phyloP scores from a whole-genome alignment of 2,113 vertebrate species.

The Trochalopteron elliotii region DNA sequence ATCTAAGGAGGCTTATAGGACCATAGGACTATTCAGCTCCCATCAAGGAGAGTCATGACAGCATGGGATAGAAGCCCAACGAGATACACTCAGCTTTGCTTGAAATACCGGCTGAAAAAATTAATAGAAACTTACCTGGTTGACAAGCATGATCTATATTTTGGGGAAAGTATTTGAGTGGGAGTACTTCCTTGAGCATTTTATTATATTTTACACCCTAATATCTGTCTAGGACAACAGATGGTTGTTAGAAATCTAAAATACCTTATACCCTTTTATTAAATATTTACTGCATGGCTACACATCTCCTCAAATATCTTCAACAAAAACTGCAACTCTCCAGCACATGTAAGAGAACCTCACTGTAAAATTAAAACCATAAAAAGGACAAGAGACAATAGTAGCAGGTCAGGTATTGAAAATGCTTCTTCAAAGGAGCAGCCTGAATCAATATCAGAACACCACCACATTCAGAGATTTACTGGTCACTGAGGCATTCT shows the following conservation, averaged over 20 bases:
- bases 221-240: not conserved
- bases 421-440: not conserved
- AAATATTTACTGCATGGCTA: not conserved
- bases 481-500: not conserved
- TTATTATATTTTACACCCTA: not conserved
- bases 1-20: not conserved
- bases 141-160: not conserved
- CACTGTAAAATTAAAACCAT: not conserved
- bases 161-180: not conserved
- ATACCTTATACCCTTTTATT: rapidly evolving
- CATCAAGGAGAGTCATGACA: not conserved
- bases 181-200: not conserved
- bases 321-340: not conserved
- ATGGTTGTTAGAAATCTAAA: not conserved
- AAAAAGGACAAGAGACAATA: not conserved
- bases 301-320: not conserved
- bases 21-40: not conserved
- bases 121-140: not conserved
- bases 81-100: not conserved
- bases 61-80: not conserved
- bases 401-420: not conserved
- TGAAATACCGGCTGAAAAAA: not conserved
- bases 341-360: not conserved
- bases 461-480: not conserved
- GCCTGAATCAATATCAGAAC: not conserved